Evolutionary conservation across 2,113 vertebrate genomes (phyloP).

Genomic region (Addax nasomaculatus): DNA sequence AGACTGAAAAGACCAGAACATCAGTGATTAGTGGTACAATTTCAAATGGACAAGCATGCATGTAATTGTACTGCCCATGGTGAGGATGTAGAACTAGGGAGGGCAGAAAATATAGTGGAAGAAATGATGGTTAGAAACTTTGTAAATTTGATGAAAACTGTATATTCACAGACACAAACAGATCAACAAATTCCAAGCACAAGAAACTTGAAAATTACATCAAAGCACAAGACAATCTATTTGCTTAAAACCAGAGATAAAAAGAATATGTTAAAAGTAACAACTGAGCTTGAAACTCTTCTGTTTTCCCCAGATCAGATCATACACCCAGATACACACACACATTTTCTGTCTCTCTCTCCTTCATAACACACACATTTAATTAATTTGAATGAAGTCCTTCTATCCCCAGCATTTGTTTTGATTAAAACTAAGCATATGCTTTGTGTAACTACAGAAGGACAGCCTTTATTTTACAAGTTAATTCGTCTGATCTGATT

Average conservation of each 20-base stretch:
- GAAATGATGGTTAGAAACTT: background rate
- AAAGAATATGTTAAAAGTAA: background rate
- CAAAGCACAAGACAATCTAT: background rate
- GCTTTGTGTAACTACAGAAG: conserved; percentile 46
- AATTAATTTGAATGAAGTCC: background rate
- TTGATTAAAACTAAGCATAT: conserved; percentile 30
- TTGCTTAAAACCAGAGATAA: conserved; percentile 1
- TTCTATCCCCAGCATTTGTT: background rate
- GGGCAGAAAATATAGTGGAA: background rate
- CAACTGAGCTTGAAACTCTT: background rate
- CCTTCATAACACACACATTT: background rate
- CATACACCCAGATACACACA: background rate
- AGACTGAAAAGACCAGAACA: background rate
- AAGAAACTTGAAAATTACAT: background rate
- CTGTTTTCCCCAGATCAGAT: background rate
- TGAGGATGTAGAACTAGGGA: background rate
- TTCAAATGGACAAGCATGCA: background rate
- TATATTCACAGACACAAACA: background rate
- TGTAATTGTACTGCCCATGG: background rate
- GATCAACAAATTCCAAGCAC: background rate
- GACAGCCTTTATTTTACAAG: conserved; percentile 17
- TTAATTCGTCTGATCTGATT: conserved; percentile 45
- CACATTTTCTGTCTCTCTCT: background rate
- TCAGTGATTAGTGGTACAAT: background rate
- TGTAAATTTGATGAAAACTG: background rate